Conservation (phyloP, 2,113 vertebrate species). For the Seriola quinqueradiata region DNA sequence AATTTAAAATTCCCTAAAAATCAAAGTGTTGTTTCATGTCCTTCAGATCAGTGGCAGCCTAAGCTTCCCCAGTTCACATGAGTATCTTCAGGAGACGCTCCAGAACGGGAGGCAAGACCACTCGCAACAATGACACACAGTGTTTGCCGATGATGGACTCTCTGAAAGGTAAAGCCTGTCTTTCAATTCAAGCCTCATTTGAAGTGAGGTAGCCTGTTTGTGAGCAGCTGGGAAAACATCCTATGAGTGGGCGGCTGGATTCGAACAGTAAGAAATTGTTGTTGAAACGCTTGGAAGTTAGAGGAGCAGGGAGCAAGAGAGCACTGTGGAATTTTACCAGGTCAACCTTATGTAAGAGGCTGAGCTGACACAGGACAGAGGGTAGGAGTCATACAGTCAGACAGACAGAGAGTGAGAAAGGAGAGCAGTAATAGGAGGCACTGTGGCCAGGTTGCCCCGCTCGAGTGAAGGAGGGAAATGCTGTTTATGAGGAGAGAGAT, state of each 20-base stretch:
- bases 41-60: slow-evolving; percentile 19
- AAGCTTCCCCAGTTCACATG: neutral
- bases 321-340: slow-evolving; percentile 80
- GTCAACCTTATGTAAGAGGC: slow-evolving; percentile 74
- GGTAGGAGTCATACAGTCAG: slow-evolving; percentile 37
- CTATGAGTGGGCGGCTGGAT: slow-evolving; percentile 70
- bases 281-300: slow-evolving; percentile 60
- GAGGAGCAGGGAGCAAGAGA: slow-evolving; percentile 42
- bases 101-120: slow-evolving; percentile 13
- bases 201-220: slow-evolving; percentile 72
- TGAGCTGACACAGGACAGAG: slow-evolving; percentile 50
- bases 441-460: slow-evolving; percentile 6
- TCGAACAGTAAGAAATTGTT: slow-evolving; percentile 78
- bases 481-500: slow-evolving; percentile 51
- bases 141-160: slow-evolving; percentile 46
- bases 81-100: slow-evolving; percentile 30
- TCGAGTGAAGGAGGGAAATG: slow-evolving; percentile 19
- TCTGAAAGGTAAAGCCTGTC: slow-evolving; percentile 34
- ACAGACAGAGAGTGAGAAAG: slow-evolving; percentile 23
- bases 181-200: slow-evolving; percentile 41
- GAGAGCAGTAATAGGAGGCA: neutral
- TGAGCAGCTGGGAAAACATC: slow-evolving; percentile 81
- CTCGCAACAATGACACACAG: slow-evolving; percentile 42
- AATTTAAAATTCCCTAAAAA: neutral
- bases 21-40: slow-evolving; percentile 28